A percentile compares a stretch with the other conserved stretches of the same genome.
phyloP scores from a whole-genome alignment of 2,113 vertebrate species.

The Barbus barbus region DNA sequence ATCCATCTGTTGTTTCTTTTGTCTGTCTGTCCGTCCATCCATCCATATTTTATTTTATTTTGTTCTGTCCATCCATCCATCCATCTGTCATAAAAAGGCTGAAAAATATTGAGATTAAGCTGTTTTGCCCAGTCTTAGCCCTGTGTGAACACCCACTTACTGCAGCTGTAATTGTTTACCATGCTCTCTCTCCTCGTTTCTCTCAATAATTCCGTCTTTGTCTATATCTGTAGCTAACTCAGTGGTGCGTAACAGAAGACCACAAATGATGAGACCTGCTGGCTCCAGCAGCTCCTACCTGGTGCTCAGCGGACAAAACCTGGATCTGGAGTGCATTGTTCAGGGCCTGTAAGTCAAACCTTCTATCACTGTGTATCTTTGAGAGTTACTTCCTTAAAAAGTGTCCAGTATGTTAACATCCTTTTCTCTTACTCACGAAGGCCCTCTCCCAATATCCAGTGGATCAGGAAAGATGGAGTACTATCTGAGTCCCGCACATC shows the following conservation, averaged over 20 bases:
- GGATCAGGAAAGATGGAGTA: constrained; percentile 77
- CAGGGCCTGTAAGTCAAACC: constrained; percentile 82
- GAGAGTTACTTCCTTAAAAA: neutral
- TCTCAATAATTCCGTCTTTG: neutral
- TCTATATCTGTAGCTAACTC: constrained; percentile 72
- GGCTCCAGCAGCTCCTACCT: constrained; percentile 73
- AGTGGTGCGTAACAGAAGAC: constrained; percentile 78
- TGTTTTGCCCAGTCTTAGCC: neutral
- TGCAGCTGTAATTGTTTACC: neutral
- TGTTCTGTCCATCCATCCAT: too few relatives aligned
- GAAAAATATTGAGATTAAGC: neutral
- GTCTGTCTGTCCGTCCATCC: too few relatives aligned
- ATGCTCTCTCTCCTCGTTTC: constrained; percentile 50
- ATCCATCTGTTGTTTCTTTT: too few relatives aligned
- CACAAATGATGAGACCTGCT: constrained; percentile 80
- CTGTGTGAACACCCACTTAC: neutral
- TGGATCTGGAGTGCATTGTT: constrained; percentile 84
- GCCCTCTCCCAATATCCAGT: constrained; percentile 83
- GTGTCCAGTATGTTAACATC: neutral
- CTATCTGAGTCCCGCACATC: constrained; percentile 71
- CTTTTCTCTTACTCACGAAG: constrained; percentile 62
- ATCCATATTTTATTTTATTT: too few relatives aligned
- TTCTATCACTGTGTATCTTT: neutral
- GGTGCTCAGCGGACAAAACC: constrained; percentile 73
- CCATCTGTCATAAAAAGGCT: neutral